Percentiles rank a stretch among this genome's conserved stretches.
Evolutionary conservation across 1,140 invertebrate species (phyloP).

Genomic region (Orchesella cincta): DNA sequence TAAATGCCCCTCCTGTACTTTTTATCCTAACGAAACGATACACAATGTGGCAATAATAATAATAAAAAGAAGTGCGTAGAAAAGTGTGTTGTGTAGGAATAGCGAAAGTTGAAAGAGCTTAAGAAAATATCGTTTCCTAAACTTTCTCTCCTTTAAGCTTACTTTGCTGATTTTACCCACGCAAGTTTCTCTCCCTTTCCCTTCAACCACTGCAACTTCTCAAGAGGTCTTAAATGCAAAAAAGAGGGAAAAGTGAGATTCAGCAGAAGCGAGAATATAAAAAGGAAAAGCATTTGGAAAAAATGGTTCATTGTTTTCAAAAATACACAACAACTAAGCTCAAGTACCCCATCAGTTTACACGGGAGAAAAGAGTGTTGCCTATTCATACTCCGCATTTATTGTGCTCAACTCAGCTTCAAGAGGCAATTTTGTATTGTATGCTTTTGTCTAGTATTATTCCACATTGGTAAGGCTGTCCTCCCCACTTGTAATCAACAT

Average conservation of each 20-base stretch:
- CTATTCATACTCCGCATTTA: no score
- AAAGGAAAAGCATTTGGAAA: constrained; percentile 2
- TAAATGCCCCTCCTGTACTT: not conserved
- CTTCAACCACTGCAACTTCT: not conserved
- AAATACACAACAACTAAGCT: not conserved
- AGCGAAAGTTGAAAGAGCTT: no score
- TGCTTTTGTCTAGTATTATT: no score
- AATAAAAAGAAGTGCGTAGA: not conserved
- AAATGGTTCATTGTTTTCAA: constrained; percentile 22
- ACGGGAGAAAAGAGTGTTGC: no score
- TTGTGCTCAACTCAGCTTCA: no score
- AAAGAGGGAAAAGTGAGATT: constrained; percentile 14
- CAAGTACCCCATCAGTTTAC: no score
- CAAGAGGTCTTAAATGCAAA: constrained; percentile 3
- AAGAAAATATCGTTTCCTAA: no score
- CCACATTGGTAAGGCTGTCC: no score
- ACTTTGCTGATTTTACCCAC: not conserved
- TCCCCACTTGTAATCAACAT: no score
- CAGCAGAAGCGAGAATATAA: not conserved
- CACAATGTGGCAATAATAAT: not conserved
- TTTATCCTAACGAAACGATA: not conserved
- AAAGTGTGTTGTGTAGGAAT: not conserved
- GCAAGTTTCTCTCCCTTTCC: not conserved
- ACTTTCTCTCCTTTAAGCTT: no score
- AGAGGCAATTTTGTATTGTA: no score